Base-by-base conservation (phyloP, 2,113 vertebrate genomes). In the Phoenicopterus ruber region DNA sequence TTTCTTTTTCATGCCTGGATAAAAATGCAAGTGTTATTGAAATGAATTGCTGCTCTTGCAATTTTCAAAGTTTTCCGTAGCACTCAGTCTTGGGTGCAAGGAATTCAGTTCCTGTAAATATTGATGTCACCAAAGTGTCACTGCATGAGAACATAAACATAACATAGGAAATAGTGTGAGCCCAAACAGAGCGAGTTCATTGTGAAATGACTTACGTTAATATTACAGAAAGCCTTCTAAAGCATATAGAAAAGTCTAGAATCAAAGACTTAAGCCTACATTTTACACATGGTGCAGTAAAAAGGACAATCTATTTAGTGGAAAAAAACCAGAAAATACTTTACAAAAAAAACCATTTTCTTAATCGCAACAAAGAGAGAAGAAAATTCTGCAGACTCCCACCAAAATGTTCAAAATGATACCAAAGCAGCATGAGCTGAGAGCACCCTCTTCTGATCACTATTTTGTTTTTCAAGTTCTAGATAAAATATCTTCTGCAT, bases 361-460 rank as follows among this genome's bases (percentile, higher is more conserved):
- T 71, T 92, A 71, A 76, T 76, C 28, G 10, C 10, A 72, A 58
- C 25, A 86, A 63, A 70, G 42, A 70, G 24, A 63, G 32, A 70
- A 88, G 13, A 93, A 84, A 89, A 71, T 63, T 67, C 63, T 61
- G 28, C 24, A 55, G 50, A 49, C 17, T 92, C 31, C 46, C 34
- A 83, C 29, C 73, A 77, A 61, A 76, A 86, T 42, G 5, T 66
- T 86, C 49, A 58, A 76, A 82, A 58, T 6, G 28, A 74, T 38
- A 46, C 38, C 55, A 29, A 77, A 82, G 28, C 17, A 76, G 42
- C 54, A 52, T 72, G 77, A 96, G 83, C 86, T 74, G 67, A 97
- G 84, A 97, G 96, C 91, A 91, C 97, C 96, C 96, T 96, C 97
- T 97, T 96, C 96, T 97, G 97, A 93, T 83, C 85, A 70, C 21